Base-by-base conservation (phyloP, 2,888 invertebrate species). In the Amphipoea oculea region DNA sequence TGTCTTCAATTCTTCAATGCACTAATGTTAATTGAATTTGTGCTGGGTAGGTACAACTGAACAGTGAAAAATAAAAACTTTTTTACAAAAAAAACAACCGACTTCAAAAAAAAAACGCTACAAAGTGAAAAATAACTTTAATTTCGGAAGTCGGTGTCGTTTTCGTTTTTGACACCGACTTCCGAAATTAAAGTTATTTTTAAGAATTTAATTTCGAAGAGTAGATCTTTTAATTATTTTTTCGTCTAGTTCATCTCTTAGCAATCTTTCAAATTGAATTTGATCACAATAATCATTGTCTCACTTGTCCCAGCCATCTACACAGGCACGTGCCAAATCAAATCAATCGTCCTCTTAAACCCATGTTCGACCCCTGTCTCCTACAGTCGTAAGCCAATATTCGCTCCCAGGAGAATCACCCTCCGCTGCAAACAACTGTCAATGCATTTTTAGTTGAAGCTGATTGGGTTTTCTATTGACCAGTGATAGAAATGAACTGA, bases 321-420 rank as follows among this genome's bases (percentile, higher is more conserved):
- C 40, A 68, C 45, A 20, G 29, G 74, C 72, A 81, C 77, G 84
- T 81, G 77, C 77, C 74, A 65, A 78, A 74, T 79, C 79, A 83
- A 82, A 86, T 79, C 79, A 79, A 86, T 83, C 72, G 79, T 54
- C 62, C 73, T 42, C 65, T 76, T 86, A 76, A 69, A 83, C 80
- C 77, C 68, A 80, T 74, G 71, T 77, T 81, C 60, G 77, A 77
- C 85, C 85, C 81, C 72, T 84, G 84, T 84, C 84, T 77, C 45
- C 40, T 17, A 66, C 77, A 85, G 42, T 62, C 66, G 69, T 57
- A 57, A 74, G 77, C 65, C 74, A 78, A 78, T 72, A 62, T 66
- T 67, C 75, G 17, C 6, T 84, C 81, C 57, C 77, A 60, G 11
- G 79, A 68, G 76, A 71, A 48, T 57, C 66, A 51, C 74, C 69